These are phyloP conservation scores for Arnoldichthys spilopterus DNA, from an alignment of 2,797 vertebrate genomes.

Conservation along the genomic window DNA sequence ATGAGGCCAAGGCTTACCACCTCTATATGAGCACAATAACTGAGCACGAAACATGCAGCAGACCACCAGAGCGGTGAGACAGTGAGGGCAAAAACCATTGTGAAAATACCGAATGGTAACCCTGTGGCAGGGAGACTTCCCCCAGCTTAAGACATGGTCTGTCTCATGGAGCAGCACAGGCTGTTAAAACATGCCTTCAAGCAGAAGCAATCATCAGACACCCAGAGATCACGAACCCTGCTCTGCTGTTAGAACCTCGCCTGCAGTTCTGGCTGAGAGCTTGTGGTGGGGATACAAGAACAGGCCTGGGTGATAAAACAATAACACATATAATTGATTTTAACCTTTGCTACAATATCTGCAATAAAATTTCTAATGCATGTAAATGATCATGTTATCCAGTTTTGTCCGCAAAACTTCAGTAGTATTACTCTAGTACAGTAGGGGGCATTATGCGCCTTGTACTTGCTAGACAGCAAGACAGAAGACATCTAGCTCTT, in stretches of 20 bases:
- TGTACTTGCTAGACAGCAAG: not conserved
- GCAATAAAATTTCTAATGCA: not conserved
- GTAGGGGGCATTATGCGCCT: not conserved
- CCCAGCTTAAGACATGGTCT: conserved; percentile 16
- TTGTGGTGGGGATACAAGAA: not conserved
- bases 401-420: not conserved
- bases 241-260: conserved; percentile 15
- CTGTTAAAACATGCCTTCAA: conserved; percentile 28
- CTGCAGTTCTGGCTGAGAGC: conserved; percentile 17
- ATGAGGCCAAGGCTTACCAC: conserved; percentile 46
- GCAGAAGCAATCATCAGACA: conserved; percentile 20
- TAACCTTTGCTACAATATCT: not conserved
- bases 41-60: conserved; percentile 34
- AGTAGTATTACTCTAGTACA: not conserved
- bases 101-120: conserved; percentile 14
- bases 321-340: not conserved
- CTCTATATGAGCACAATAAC: conserved; percentile 25
- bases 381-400: not conserved
- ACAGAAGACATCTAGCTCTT: not conserved
- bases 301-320: not conserved
- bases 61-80: conserved; percentile 1
- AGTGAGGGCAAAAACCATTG: not conserved
- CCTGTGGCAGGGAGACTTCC: not conserved
- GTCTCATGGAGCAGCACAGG: conserved; percentile 15
- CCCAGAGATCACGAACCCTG: conserved; percentile 29